phyloP scores from a whole-genome alignment of 2,113 vertebrate species.

The Hemichromis elongatus region DNA sequence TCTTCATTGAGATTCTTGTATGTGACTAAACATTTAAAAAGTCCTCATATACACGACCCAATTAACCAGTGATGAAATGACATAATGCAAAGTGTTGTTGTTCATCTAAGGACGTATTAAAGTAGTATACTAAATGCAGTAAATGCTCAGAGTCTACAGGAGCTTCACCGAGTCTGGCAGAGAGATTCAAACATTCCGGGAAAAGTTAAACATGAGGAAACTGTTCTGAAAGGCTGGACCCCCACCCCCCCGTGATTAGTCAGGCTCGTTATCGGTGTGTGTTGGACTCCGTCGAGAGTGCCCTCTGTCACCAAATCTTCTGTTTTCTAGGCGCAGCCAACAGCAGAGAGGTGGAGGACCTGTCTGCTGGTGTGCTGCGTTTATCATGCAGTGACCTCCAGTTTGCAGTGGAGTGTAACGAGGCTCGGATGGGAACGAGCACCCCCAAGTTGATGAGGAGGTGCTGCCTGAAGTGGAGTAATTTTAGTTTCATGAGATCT shows the following conservation, averaged over 20 bases:
- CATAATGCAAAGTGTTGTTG: neutral
- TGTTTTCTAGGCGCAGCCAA: rapidly evolving
- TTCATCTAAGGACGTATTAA: neutral
- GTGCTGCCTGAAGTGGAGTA: neutral
- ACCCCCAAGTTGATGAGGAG: neutral
- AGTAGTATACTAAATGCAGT: neutral
- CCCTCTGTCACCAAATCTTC: neutral
- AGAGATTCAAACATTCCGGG: neutral
- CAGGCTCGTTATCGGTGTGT: neutral
- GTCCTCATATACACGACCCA: neutral
- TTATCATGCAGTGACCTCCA: neutral
- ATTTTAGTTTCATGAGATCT: neutral
- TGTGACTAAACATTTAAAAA: neutral
- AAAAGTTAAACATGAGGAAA: neutral
- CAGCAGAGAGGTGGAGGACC: neutral
- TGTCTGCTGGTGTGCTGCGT: neutral
- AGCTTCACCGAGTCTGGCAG: neutral
- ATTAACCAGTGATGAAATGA: neutral
- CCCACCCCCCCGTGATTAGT: neutral
- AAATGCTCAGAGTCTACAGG: neutral
- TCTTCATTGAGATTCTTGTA: neutral
- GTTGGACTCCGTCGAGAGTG: neutral
- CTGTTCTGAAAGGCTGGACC: neutral
- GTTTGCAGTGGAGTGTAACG: neutral
- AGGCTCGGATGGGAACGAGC: neutral